Evolutionary conservation across 1,140 invertebrate genomes (phyloP).

Genomic region (Euwallacea fornicatus): DNA sequence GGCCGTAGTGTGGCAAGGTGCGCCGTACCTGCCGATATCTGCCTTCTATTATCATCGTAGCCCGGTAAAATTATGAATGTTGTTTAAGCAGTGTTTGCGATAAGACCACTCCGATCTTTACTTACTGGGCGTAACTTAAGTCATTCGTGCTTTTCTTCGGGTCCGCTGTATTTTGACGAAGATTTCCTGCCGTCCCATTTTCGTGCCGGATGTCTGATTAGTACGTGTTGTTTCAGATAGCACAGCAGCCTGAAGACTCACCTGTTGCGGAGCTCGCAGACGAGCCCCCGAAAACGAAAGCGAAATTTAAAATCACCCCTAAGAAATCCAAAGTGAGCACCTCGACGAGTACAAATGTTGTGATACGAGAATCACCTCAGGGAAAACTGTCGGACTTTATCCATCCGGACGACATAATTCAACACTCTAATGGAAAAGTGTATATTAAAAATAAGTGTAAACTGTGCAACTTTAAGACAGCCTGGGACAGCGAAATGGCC

Average conservation of each 20-base stretch:
- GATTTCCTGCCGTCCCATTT: slow-evolving; percentile 11
- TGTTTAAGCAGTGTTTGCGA: slow-evolving; percentile 37
- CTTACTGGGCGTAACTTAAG: slow-evolving; percentile 39
- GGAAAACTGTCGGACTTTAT: slow-evolving; percentile 54
- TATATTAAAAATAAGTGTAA: slow-evolving; percentile 53
- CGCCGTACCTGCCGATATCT: slow-evolving; percentile 41
- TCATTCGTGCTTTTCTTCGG: slow-evolving; percentile 20
- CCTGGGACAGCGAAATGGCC: slow-evolving; percentile 60
- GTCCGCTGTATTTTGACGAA: not conserved
- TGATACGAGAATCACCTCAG: slow-evolving; percentile 33
- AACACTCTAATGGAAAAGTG: slow-evolving; percentile 56
- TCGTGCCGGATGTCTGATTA: not conserved
- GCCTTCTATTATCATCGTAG: slow-evolving; percentile 23
- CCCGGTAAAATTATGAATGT: slow-evolving; percentile 29
- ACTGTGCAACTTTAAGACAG: slow-evolving; percentile 51
- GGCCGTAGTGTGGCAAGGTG: slow-evolving; percentile 38
- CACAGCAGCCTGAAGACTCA: slow-evolving; percentile 43
- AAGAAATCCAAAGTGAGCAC: slow-evolving; percentile 27
- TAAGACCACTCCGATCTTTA: slow-evolving; percentile 46
- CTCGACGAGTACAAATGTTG: slow-evolving; percentile 12
- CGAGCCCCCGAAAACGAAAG: slow-evolving; percentile 9
- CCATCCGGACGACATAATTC: slow-evolving; percentile 57
- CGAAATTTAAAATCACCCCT: slow-evolving; percentile 34
- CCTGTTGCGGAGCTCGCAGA: slow-evolving; percentile 18
- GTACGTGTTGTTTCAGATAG: slow-evolving; percentile 40